These are phyloP conservation scores for Paguma larvata DNA, from an alignment of 2,797 vertebrate species.

Conservation along the genomic window DNA sequence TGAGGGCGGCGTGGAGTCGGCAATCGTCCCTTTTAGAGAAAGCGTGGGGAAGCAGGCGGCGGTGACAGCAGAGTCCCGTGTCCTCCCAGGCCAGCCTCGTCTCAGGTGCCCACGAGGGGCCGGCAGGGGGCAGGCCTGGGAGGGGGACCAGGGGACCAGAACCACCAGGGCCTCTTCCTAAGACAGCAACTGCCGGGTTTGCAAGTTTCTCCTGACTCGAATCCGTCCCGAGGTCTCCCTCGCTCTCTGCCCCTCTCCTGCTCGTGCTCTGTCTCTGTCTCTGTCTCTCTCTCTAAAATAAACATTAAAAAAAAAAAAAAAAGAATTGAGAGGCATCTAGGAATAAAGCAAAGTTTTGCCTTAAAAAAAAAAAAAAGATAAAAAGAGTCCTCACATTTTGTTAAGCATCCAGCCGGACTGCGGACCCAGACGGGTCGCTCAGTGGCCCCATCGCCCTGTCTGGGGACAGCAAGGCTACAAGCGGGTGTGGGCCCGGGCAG, in stretches of 20 bases:
- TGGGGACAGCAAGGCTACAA: neutral
- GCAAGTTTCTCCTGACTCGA: neutral
- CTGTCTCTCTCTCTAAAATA: no score
- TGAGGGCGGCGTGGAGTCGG: neutral
- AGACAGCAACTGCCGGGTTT: neutral
- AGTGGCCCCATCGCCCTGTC: neutral
- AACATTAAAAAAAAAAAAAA: neutral
- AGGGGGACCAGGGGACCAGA: neutral
- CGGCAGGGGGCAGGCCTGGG: no score
- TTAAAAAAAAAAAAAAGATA: neutral
- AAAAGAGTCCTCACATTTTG: neutral
- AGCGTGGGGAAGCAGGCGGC: conserved; percentile 26
- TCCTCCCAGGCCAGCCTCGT: conserved; percentile 46
- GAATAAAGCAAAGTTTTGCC: no score
- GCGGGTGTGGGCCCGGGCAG: neutral
- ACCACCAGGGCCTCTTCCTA: neutral
- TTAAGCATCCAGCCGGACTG: neutral
- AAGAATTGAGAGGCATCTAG: neutral
- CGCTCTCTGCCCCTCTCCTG: no score
- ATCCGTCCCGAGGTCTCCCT: neutral
- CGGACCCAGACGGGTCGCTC: neutral
- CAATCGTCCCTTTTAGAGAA: neutral
- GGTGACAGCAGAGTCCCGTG: neutral
- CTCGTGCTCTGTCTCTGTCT: no score
- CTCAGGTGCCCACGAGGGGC: neutral